phyloP scores from a whole-genome alignment of 2,113 vertebrate species.

The Dromiciops gliroides region DNA sequence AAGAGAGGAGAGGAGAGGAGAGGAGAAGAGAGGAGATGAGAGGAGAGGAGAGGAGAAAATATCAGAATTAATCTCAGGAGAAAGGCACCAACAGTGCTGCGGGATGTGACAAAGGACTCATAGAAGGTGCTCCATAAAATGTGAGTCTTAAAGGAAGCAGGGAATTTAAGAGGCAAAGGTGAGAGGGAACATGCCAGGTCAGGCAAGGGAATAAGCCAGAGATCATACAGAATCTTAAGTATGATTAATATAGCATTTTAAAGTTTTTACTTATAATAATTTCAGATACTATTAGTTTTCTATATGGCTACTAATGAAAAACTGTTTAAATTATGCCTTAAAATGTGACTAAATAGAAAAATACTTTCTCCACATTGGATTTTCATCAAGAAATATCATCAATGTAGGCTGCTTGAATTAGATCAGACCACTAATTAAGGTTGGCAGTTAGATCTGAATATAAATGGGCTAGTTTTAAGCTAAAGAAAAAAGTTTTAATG shows the following conservation, averaged over 20 bases:
- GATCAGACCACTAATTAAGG: background rate
- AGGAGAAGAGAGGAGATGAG: too few species aligned
- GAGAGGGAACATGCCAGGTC: too few species aligned
- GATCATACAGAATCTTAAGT: background rate
- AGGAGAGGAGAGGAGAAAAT: too few species aligned
- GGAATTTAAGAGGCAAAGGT: too few species aligned
- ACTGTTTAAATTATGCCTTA: background rate
- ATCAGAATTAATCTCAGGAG: too few species aligned
- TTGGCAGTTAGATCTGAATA: background rate
- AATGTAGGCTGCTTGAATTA: background rate
- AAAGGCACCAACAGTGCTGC: too few species aligned
- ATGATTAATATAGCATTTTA: background rate
- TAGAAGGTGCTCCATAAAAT: too few species aligned
- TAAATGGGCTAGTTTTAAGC: too few species aligned
- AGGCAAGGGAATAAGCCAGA: background rate
- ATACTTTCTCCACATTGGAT: background rate
- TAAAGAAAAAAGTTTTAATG: background rate
- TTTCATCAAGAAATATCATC: background rate
- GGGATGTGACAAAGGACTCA: too few species aligned
- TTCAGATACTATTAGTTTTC: background rate
- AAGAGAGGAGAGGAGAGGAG: too few species aligned
- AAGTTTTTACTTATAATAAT: background rate
- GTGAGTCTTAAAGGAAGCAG: too few species aligned
- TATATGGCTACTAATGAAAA: background rate
- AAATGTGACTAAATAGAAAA: background rate